These are phyloP conservation scores for Cololabis saira DNA, from an alignment of 2,113 vertebrate genomes.

Conservation along the genomic window DNA sequence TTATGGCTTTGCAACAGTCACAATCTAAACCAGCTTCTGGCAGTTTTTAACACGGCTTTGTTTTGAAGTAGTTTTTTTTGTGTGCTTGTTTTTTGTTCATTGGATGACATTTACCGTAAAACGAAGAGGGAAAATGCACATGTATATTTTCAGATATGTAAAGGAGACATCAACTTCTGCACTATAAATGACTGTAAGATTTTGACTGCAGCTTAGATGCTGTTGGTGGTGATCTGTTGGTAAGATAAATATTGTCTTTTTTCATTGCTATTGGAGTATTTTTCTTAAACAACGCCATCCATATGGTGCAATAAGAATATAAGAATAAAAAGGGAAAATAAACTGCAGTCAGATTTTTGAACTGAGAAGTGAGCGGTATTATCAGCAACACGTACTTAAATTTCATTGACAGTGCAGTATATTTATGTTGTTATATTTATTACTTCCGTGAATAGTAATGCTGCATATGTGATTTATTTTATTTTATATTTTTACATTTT, in stretches of 20 bases:
- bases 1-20: too few relatives aligned
- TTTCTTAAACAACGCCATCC: too few relatives aligned
- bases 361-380: background rate
- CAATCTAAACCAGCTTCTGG: too few relatives aligned
- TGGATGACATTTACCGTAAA: too few relatives aligned
- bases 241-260: background rate
- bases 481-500: too few relatives aligned
- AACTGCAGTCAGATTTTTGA: background rate
- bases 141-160: background rate
- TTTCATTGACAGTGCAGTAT: background rate
- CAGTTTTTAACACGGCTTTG: too few relatives aligned
- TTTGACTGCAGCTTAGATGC: constrained; percentile 1
- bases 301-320: too few relatives aligned
- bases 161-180: background rate
- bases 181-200: background rate
- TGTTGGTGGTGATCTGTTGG: background rate
- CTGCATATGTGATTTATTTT: too few relatives aligned
- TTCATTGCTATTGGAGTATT: too few relatives aligned
- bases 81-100: too few relatives aligned
- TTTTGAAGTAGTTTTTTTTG: background rate
- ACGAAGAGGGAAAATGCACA: background rate
- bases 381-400: background rate
- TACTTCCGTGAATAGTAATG: too few relatives aligned
- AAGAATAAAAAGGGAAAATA: too few relatives aligned
- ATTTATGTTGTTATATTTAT: background rate